A percentile compares a stretch with the other conserved stretches of the same genome.
phyloP scores from a whole-genome alignment of 1,140 invertebrate species.

The Euura saliciscinereae region DNA sequence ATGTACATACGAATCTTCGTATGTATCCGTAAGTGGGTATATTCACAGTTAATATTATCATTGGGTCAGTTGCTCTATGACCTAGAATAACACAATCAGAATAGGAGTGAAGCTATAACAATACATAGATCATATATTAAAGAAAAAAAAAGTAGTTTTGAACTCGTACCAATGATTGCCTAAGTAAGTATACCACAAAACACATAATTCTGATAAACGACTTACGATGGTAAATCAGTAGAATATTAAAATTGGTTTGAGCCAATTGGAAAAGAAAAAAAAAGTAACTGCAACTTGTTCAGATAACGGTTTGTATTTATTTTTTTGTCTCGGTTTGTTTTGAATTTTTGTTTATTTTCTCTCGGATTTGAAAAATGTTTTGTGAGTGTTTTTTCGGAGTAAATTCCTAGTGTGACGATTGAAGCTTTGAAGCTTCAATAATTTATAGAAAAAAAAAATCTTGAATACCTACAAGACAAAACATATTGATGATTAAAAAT shows the following conservation, averaged over 20 bases:
- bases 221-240: no score
- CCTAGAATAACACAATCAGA: background rate
- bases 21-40: background rate
- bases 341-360: background rate
- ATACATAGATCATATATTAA: background rate
- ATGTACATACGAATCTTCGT: background rate
- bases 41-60: background rate
- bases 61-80: background rate
- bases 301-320: background rate
- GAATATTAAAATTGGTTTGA: background rate
- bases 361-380: background rate
- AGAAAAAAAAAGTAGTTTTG: background rate
- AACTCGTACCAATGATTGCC: background rate
- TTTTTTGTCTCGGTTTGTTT: background rate
- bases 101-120: background rate
- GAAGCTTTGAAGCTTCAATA: background rate
- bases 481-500: background rate
- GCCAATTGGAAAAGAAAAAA: background rate
- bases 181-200: background rate
- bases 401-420: background rate
- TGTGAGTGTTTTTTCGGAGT: background rate
- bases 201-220: conserved; percentile 2
- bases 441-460: background rate
- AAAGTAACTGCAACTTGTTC: background rate
- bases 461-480: background rate